Base-by-base conservation (phyloP, 2,797 vertebrate genomes). In the Phalanger gymnotis region DNA sequence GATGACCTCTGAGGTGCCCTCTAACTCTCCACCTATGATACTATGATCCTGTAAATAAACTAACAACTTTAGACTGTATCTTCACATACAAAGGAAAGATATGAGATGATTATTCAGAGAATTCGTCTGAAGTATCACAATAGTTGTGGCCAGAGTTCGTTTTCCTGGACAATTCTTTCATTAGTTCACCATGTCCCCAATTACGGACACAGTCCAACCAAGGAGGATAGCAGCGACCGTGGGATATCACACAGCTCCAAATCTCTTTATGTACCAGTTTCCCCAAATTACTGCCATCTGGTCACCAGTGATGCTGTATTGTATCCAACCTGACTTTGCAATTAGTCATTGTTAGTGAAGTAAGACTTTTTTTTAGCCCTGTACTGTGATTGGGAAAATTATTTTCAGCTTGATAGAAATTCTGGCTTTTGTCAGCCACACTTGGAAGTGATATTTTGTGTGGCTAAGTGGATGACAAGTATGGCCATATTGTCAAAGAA, bases 61-160 rank as follows among this genome's bases (percentile, higher is more conserved):
- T 81, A 95, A 91, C 91, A 66, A 94, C 97, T 56, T 0, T 87
- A 95, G 94, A 97, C 96, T 96, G 93, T 96, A 94, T 96, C 97
- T 96, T 97, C 87, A 93, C 97, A 97, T 96, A 96, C 96, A 97
- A 95, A 96, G 92, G 66, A 91, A 94, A 94, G 94, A 95, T 95
- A 54, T 95, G 90, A 96, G 94, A 95, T 95, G 94, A 95, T 61
- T 96, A 97, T 92, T 97, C 95, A 92, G 97, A 97, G 97, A 95
- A 96, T 97, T 96, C 87, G 5, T 97, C 96, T 94, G 97, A 96
- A 98, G 98, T 97, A 97, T 95, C 96, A 96, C 97, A 97, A 96
- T 97, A 97, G 97, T 97, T 97, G 96, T 98, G 96, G 93, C 95
- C 98, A 98, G 97, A 98, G 94, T 97, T 96, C 95, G 96, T 97